Conservation (phyloP, 2,888 invertebrate species). For the Spilosoma lubricipeda region DNA sequence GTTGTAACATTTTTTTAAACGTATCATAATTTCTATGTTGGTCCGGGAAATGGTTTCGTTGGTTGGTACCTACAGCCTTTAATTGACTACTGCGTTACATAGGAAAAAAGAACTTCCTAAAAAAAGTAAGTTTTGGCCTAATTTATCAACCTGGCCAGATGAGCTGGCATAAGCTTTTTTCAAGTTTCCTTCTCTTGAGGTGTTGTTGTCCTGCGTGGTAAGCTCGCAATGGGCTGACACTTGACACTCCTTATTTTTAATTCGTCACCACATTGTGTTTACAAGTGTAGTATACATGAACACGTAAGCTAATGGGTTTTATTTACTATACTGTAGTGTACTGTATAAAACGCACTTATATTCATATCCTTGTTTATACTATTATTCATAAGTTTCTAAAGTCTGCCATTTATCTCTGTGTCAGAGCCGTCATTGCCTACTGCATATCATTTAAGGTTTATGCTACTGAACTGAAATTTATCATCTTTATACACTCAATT, state of each 20-base stretch:
- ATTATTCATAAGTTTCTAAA: neutral
- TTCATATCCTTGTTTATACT: neutral
- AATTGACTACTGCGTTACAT: too few relatives aligned
- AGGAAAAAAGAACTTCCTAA: too few relatives aligned
- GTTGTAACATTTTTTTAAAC: neutral
- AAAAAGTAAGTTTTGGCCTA: too few relatives aligned
- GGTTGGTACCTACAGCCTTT: neutral
- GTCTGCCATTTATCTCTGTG: neutral
- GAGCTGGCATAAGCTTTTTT: too few relatives aligned
- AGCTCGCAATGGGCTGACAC: neutral
- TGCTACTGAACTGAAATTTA: neutral
- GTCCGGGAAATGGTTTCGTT: neutral
- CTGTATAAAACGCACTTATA: neutral
- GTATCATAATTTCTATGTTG: neutral
- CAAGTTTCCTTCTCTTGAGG: too few relatives aligned
- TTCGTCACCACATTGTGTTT: neutral
- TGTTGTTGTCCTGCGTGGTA: too few relatives aligned
- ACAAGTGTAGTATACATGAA: too few relatives aligned
- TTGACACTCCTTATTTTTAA: neutral
- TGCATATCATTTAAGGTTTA: neutral
- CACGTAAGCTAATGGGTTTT: too few relatives aligned
- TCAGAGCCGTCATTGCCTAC: neutral
- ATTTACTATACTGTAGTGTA: neutral
- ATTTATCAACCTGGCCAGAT: too few relatives aligned
- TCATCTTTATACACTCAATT: neutral